phyloP scores from a whole-genome alignment of 2,113 vertebrate species.

The Pelecanoides urinatrix region DNA sequence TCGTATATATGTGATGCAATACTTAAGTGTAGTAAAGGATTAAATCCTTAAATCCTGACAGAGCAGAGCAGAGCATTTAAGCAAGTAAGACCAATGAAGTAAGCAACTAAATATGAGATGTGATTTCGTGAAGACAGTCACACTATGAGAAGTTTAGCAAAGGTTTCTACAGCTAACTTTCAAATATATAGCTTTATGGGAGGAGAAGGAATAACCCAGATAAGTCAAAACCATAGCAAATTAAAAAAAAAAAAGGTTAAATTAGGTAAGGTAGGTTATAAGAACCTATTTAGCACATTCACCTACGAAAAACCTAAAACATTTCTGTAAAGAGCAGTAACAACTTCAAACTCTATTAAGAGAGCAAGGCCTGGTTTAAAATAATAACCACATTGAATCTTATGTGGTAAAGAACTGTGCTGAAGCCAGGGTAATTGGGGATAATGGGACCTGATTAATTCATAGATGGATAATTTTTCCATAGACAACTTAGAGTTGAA shows the following conservation, averaged over 20 bases:
- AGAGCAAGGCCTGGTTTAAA: not conserved
- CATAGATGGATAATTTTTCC: not conserved
- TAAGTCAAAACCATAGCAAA: not conserved
- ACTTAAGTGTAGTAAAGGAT: not conserved
- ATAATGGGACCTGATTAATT: not conserved
- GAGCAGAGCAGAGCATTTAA: not conserved
- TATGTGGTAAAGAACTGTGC: not conserved
- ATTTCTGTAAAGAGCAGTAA: not conserved
- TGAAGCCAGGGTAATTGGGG: not conserved
- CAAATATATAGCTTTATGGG: not conserved
- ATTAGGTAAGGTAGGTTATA: not conserved
- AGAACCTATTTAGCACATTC: not conserved
- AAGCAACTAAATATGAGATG: not conserved
- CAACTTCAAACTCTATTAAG: not conserved
- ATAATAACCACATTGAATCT: not conserved
- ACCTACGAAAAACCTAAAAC: not conserved
- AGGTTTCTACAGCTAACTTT: not conserved
- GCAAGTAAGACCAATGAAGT: conserved; percentile 2
- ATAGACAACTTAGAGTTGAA: not conserved
- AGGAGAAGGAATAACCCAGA: not conserved
- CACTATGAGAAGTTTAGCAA: not conserved
- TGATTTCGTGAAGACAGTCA: not conserved
- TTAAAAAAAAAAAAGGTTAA: not conserved
- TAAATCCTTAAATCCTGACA: conserved; percentile 15
- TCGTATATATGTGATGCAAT: not conserved